phyloP scores from a whole-genome alignment of 2,888 invertebrate species.

The Temnothorax unifasciatus region DNA sequence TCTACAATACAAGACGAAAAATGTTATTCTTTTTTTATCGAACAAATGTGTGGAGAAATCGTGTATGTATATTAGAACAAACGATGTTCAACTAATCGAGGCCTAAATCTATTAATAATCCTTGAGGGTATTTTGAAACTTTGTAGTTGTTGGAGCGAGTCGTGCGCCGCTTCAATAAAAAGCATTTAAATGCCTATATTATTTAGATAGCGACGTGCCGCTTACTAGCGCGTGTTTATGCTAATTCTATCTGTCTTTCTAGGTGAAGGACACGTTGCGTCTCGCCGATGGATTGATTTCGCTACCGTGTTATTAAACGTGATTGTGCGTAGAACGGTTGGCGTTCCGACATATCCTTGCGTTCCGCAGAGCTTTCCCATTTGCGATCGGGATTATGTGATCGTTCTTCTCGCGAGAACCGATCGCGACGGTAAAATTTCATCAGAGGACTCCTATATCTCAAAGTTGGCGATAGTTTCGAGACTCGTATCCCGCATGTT shows the following conservation, averaged over 20 bases:
- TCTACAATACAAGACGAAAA: background rate
- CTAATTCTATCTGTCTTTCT: constrained; percentile 46
- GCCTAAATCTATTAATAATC: constrained; percentile 6
- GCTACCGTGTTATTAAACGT: constrained; percentile 27
- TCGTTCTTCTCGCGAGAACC: background rate
- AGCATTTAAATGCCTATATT: constrained; percentile 42
- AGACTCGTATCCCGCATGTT: background rate
- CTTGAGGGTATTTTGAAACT: constrained; percentile 14
- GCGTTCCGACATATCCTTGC: background rate
- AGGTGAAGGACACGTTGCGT: constrained; percentile 49
- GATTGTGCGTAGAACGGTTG: constrained; percentile 3
- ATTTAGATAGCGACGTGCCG: constrained; percentile 40
- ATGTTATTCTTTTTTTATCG: background rate
- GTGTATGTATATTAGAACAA: background rate
- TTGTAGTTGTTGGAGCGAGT: background rate
- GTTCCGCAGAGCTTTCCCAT: background rate
- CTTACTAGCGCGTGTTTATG: constrained; percentile 28
- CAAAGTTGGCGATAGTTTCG: constrained; percentile 10
- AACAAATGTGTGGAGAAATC: background rate
- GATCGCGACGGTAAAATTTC: background rate
- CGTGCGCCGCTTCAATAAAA: constrained; percentile 2
- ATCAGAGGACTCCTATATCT: background rate
- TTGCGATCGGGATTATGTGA: background rate
- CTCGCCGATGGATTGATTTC: constrained; percentile 31
- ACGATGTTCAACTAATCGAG: constrained; percentile 3